Evolutionary conservation across 2,113 vertebrate genomes (phyloP).

Genomic region (Lagopus muta): DNA sequence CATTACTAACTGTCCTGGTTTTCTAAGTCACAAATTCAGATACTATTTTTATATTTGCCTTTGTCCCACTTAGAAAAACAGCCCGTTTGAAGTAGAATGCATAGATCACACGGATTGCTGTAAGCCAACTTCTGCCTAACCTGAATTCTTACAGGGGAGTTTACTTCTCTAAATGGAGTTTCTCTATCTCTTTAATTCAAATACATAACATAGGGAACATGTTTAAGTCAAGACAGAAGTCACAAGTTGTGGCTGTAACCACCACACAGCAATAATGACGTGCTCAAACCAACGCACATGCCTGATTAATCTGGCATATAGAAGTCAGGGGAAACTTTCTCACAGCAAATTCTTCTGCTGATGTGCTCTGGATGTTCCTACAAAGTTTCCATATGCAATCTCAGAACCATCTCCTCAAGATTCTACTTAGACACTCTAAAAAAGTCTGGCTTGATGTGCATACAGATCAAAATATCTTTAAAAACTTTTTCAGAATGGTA

Average conservation of each 20-base stretch:
- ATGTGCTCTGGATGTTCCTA: neutral
- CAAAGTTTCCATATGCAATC: neutral
- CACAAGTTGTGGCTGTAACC: neutral
- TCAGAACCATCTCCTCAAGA: neutral
- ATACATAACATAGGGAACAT: neutral
- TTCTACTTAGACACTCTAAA: neutral
- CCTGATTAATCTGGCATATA: neutral
- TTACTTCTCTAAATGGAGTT: neutral
- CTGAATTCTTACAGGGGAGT: neutral
- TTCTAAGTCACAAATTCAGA: slow-evolving; percentile 35
- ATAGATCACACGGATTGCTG: neutral
- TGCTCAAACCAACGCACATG: rapidly evolving
- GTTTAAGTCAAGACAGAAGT: neutral
- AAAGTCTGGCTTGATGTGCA: neutral
- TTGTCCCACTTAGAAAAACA: neutral
- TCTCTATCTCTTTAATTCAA: neutral
- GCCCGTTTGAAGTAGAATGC: neutral
- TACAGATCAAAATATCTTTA: neutral
- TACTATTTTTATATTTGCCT: slow-evolving; percentile 40
- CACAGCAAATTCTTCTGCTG: neutral
- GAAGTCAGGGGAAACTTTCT: neutral
- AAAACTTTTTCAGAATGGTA: rapidly evolving
- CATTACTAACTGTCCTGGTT: slow-evolving; percentile 30
- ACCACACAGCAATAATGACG: neutral
- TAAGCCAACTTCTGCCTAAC: neutral